phyloP scores from a whole-genome alignment of 1,140 invertebrate species.

The Prorops nasuta region DNA sequence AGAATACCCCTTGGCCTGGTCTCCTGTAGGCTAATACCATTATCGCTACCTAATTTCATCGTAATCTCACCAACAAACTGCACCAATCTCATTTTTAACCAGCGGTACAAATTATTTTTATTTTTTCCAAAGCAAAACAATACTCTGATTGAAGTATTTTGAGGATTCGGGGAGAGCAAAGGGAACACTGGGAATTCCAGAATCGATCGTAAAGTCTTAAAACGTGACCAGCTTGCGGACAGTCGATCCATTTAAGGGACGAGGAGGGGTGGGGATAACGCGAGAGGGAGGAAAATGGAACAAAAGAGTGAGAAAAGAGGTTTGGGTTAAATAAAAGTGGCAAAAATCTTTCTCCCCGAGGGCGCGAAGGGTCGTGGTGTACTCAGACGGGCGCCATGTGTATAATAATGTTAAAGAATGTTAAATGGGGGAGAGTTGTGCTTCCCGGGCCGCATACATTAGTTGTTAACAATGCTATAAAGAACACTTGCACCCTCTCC shows the following conservation, averaged over 20 bases:
- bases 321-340: constrained; percentile 33
- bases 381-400: constrained; percentile 51
- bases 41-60: too few species aligned
- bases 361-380: constrained; percentile 28
- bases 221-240: constrained; percentile 26
- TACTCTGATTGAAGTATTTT: too few species aligned
- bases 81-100: too few species aligned
- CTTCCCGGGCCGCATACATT: constrained; percentile 50
- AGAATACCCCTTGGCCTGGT: too few species aligned
- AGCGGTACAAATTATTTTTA: too few species aligned
- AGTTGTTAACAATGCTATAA: constrained; percentile 59
- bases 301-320: constrained; percentile 17
- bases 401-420: constrained; percentile 58
- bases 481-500: constrained; percentile 47
- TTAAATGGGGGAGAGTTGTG: constrained; percentile 44
- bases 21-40: too few species aligned
- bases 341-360: constrained; percentile 23
- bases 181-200: too few species aligned
- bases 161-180: too few species aligned
- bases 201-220: constrained; percentile 34
- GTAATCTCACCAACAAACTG: too few species aligned
- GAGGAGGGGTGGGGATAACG: constrained; percentile 14
- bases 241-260: too few species aligned
- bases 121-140: too few species aligned
- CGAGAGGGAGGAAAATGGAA: constrained; percentile 2